Evolutionary conservation across 1,140 invertebrate species (phyloP).

Genomic region (Drosophila punjabiensis): DNA sequence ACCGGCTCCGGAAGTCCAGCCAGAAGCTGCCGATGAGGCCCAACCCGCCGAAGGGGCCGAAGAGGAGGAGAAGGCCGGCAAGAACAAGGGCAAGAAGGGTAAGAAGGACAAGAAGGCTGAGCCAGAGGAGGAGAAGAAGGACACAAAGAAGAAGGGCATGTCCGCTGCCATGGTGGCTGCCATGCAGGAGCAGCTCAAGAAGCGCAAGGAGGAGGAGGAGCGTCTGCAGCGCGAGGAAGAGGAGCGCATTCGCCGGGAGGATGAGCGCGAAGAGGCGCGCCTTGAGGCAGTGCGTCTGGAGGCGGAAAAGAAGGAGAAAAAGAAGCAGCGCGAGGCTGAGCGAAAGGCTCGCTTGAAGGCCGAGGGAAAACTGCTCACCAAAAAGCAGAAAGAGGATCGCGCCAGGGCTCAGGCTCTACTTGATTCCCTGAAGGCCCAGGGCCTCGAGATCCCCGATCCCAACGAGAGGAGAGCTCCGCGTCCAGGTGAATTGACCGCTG

Average conservation of each 20-base stretch:
- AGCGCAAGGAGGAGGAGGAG: constrained; percentile 96
- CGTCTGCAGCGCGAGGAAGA: constrained; percentile 91
- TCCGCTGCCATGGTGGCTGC: constrained; percentile 92
- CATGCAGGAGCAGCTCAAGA: constrained; percentile 95
- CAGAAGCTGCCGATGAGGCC: constrained; percentile 85
- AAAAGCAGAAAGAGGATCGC: constrained; percentile 96
- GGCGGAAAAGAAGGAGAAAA: constrained; percentile 94
- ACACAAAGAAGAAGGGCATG: constrained; percentile 88
- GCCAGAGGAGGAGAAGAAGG: constrained; percentile 86
- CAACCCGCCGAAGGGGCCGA: constrained; percentile 85
- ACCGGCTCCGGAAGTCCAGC: constrained; percentile 74
- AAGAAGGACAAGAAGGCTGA: constrained; percentile 87
- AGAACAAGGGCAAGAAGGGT: constrained; percentile 88
- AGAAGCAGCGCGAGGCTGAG: constrained; percentile 98
- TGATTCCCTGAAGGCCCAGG: constrained; percentile 94
- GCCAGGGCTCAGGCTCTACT: constrained; percentile 95
- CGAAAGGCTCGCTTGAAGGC: constrained; percentile 96
- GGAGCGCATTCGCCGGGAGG: constrained; percentile 90
- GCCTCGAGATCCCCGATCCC: constrained; percentile 88
- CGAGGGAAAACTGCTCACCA: constrained; percentile 96
- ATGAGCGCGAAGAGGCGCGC: constrained; percentile 90
- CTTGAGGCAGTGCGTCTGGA: constrained; percentile 92
- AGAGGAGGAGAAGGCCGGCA: constrained; percentile 85
- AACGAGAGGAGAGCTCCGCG: constrained; percentile 89
- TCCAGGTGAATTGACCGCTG: constrained; percentile 83